Evolutionary conservation across 1,140 invertebrate genomes (phyloP).

Genomic region (Rhyzopertha dominica): DNA sequence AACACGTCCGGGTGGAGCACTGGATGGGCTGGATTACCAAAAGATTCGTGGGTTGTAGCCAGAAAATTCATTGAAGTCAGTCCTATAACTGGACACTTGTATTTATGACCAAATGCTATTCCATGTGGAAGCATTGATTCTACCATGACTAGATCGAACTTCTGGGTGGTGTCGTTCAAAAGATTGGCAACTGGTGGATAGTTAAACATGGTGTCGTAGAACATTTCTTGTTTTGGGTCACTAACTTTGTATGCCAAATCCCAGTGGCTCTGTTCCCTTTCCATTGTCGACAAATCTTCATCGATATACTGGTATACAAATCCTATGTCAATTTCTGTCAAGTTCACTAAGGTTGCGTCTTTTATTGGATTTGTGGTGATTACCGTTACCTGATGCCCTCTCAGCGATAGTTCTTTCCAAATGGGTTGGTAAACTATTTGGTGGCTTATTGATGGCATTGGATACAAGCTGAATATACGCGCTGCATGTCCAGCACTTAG

Average conservation of each 20-base stretch:
- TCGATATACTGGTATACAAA: too few species aligned
- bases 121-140: slow-evolving; percentile 10
- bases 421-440: neutral
- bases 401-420: slow-evolving; percentile 8
- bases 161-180: neutral
- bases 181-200: neutral
- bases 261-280: too few species aligned
- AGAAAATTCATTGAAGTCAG: slow-evolving; percentile 5
- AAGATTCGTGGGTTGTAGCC: neutral
- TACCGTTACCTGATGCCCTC: slow-evolving; percentile 5
- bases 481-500: too few species aligned
- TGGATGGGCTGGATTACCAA: slow-evolving; percentile 20
- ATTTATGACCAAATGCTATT: slow-evolving; percentile 3
- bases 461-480: too few species aligned
- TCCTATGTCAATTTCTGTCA: slow-evolving; percentile 5
- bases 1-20: neutral
- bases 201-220: too few species aligned
- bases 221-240: too few species aligned
- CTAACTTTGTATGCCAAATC: too few species aligned
- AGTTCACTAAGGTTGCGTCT: neutral
- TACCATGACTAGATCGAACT: slow-evolving; percentile 18
- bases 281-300: too few species aligned
- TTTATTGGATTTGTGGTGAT: slow-evolving; percentile 3
- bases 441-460: slow-evolving; percentile 1
- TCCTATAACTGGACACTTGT: slow-evolving; percentile 12